phyloP scores from a whole-genome alignment of 2,113 vertebrate genomes.

The Theristicus caerulescens region DNA sequence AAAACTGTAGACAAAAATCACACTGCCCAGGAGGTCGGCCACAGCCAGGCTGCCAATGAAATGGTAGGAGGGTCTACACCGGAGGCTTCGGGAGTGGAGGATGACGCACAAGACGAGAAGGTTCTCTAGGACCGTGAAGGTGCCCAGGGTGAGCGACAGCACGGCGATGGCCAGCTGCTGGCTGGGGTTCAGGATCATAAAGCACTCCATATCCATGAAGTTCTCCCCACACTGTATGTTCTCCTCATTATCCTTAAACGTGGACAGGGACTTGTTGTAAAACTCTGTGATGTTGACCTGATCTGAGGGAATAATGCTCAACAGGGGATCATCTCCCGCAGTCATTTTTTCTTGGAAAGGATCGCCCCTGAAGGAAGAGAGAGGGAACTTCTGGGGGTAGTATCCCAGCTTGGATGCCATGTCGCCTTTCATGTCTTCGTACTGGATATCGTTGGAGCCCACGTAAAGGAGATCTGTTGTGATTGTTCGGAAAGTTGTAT shows the following conservation, averaged over 20 bases:
- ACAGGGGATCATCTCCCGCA: conserved; percentile 84
- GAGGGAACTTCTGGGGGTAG: conserved; percentile 88
- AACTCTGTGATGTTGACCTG: conserved; percentile 90
- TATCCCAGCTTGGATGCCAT: conserved; percentile 89
- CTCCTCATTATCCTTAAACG: conserved; percentile 83
- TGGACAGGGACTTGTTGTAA: conserved; percentile 86
- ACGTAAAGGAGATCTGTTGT: conserved; percentile 94
- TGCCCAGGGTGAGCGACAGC: conserved; percentile 92
- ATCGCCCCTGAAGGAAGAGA: conserved; percentile 91
- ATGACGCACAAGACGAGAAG: conserved; percentile 94
- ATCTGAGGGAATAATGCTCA: conserved; percentile 84
- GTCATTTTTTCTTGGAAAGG: conserved; percentile 91
- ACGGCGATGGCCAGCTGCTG: conserved; percentile 96
- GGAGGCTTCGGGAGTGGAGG: conserved; percentile 92
- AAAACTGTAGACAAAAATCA: conserved; percentile 99
- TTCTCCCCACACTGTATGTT: conserved; percentile 95
- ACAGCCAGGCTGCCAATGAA: conserved; percentile 97
- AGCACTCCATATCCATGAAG: conserved; percentile 99
- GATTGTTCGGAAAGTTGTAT: conserved; percentile 97
- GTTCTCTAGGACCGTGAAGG: conserved; percentile 97
- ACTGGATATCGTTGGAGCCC: conserved; percentile 93
- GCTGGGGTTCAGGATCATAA: conserved; percentile 97
- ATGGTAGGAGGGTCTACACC: conserved; percentile 96
- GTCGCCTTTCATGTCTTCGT: conserved; percentile 85
- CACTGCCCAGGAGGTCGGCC: conserved; percentile 94